phyloP scores from a whole-genome alignment of 2,888 invertebrate genomes.

The Cephalotes varians region DNA sequence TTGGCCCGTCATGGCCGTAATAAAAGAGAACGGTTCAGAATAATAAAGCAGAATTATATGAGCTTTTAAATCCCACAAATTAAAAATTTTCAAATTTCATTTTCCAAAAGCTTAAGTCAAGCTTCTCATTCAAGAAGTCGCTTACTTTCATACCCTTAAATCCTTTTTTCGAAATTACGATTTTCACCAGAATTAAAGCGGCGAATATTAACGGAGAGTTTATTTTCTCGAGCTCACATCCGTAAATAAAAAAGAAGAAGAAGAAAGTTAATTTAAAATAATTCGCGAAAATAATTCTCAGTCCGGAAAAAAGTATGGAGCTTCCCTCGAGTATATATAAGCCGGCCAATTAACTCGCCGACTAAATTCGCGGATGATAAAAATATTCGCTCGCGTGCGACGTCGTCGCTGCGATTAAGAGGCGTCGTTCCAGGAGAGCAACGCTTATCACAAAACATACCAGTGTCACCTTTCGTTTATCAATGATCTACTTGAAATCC shows the following conservation, averaged over 20 bases:
- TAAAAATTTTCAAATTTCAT: background rate
- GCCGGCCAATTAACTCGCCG: background rate
- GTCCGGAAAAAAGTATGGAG: background rate
- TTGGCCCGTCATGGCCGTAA: no score
- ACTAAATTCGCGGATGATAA: constrained; percentile 13
- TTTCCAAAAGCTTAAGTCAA: background rate
- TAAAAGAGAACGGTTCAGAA: background rate
- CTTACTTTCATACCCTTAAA: background rate
- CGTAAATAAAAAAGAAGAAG: background rate
- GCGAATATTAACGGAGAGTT: background rate
- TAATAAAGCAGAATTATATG: no score
- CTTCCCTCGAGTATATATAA: background rate
- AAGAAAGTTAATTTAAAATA: background rate
- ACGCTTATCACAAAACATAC: constrained; percentile 80
- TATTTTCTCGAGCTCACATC: background rate
- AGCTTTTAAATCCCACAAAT: background rate
- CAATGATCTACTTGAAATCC: constrained; percentile 79
- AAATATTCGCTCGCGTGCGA: constrained; percentile 36
- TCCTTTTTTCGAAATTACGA: background rate
- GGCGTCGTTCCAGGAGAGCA: constrained; percentile 51
- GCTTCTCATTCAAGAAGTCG: background rate
- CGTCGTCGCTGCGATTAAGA: constrained; percentile 37
- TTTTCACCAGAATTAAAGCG: background rate
- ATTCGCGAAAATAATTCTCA: background rate
- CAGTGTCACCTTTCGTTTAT: constrained; percentile 83